Conservation (phyloP, 2,113 vertebrate species). For the Platysternon megacephalum region DNA sequence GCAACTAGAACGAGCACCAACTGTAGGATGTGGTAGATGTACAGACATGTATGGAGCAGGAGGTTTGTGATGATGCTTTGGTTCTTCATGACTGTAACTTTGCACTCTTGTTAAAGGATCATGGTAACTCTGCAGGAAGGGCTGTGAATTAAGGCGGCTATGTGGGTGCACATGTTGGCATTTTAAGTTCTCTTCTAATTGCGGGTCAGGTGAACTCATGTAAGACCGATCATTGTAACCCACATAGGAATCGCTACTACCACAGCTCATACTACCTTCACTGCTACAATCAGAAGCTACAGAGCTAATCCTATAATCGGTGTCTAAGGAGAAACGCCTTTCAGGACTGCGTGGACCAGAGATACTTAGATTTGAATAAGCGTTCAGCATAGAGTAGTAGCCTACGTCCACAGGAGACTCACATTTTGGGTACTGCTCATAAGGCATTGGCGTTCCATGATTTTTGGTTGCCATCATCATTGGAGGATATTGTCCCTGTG, state of each 20-base stretch:
- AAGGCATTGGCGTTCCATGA: slow-evolving; percentile 82
- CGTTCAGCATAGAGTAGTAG: slow-evolving; percentile 92
- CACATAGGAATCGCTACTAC: slow-evolving; percentile 91
- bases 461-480: slow-evolving; percentile 86
- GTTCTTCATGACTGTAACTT: slow-evolving; percentile 86
- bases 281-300: slow-evolving; percentile 95
- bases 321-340: slow-evolving; percentile 87
- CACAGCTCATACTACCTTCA: slow-evolving; percentile 91
- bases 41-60: slow-evolving; percentile 85
- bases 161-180: slow-evolving; percentile 83
- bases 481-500: slow-evolving; percentile 83
- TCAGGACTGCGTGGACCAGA: slow-evolving; percentile 89
- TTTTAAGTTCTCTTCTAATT: slow-evolving; percentile 88
- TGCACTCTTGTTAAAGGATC: slow-evolving; percentile 83
- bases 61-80: slow-evolving; percentile 86
- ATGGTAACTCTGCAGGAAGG: slow-evolving; percentile 85
- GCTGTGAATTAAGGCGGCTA: slow-evolving; percentile 77
- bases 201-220: slow-evolving; percentile 85
- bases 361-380: slow-evolving; percentile 87
- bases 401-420: slow-evolving; percentile 91
- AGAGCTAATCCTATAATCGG: slow-evolving; percentile 87
- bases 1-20: slow-evolving; percentile 88
- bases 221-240: slow-evolving; percentile 88
- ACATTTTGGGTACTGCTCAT: slow-evolving; percentile 93
- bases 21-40: slow-evolving; percentile 86